A percentile compares a stretch with the other conserved stretches of the same genome.
phyloP scores from a whole-genome alignment of 2,797 vertebrate species.

The Tapera naevia region DNA sequence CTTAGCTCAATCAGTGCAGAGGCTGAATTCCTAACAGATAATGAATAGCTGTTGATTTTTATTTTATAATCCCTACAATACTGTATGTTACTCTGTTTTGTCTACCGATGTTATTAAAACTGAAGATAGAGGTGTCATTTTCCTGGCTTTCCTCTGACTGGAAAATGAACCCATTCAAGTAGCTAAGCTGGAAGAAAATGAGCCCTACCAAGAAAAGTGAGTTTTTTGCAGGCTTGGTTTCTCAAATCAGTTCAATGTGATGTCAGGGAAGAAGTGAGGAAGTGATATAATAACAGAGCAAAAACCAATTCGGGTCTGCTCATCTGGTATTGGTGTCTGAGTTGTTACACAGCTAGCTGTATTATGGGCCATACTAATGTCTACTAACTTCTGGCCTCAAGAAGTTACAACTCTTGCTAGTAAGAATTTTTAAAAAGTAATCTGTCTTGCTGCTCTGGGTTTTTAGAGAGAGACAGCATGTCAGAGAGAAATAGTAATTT shows the following conservation, averaged over 20 bases:
- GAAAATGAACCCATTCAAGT: not conserved
- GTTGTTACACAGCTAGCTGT: rapidly evolving
- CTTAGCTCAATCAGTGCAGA: not conserved
- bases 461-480: not conserved
- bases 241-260: not conserved
- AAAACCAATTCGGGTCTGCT: not conserved
- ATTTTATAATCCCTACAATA: not conserved
- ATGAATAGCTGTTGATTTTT: not conserved
- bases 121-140: not conserved
- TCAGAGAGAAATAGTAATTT: not conserved
- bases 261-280: not conserved
- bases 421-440: not conserved
- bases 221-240: not conserved
- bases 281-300: not conserved
- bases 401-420: not conserved
- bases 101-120: not conserved
- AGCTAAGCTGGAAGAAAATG: not conserved
- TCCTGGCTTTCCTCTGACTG: not conserved
- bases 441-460: not conserved
- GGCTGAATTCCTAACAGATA: not conserved
- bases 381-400: not conserved
- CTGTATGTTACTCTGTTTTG: rapidly evolving
- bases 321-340: not conserved
- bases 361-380: not conserved
- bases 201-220: not conserved